Percentiles rank a stretch among this genome's conserved stretches.
These are phyloP conservation scores for Rostratula benghalensis DNA, from an alignment of 2,113 vertebrate genomes.

Conservation along the genomic window DNA sequence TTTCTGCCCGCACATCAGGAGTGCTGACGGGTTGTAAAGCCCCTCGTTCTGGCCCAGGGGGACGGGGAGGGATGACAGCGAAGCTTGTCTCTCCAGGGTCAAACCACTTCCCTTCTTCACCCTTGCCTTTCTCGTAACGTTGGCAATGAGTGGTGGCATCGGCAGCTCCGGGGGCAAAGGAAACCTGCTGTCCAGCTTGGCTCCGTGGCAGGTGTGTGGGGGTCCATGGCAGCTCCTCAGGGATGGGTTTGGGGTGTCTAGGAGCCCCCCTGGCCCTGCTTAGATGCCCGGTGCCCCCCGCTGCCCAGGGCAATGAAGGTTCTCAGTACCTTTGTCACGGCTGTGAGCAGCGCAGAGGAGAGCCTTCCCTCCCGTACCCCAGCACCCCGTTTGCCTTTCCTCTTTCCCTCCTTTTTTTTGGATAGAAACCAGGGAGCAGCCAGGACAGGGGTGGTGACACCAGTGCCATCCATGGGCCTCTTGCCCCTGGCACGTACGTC, in stretches of 20 bases:
- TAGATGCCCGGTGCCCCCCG: rapidly evolving
- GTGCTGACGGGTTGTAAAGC: background rate
- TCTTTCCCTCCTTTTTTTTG: background rate
- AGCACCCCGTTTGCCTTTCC: background rate
- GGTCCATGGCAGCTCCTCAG: rapidly evolving
- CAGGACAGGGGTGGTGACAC: background rate
- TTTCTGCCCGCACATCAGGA: rapidly evolving
- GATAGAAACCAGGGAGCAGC: background rate
- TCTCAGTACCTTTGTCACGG: rapidly evolving
- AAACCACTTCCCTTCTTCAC: background rate
- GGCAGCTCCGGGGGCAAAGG: background rate
- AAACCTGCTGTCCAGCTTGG: rapidly evolving
- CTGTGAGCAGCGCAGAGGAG: background rate
- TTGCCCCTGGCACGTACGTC: background rate
- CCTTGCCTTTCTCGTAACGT: background rate
- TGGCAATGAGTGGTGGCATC: rapidly evolving
- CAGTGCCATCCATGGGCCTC: background rate
- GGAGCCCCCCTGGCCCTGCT: background rate
- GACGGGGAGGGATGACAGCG: background rate
- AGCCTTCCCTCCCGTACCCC: background rate
- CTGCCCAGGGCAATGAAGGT: rapidly evolving
- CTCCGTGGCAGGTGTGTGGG: rapidly evolving
- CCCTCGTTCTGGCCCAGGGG: background rate
- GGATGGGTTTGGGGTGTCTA: rapidly evolving
- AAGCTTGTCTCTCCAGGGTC: background rate